A percentile compares a stretch with the other conserved stretches of the same genome.
Evolutionary conservation across 1,140 invertebrate species (phyloP).

Genomic region (Protaetia brevitarsis): DNA sequence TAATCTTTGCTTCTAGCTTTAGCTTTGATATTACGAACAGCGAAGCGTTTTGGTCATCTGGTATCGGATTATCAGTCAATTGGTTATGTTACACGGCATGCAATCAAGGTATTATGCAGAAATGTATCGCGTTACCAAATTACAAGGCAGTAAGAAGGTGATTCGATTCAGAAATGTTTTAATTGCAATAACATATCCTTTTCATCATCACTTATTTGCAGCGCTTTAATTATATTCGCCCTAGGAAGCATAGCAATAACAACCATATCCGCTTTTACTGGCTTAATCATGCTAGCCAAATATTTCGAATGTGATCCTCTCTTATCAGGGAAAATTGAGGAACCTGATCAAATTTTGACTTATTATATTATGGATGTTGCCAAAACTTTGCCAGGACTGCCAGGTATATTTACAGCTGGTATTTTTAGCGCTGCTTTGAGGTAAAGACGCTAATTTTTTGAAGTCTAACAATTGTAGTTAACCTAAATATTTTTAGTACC

Average conservation of each 20-base stretch:
- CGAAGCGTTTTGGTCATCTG: slow-evolving; percentile 24
- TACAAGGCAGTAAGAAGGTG: not conserved
- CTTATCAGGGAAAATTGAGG: slow-evolving; percentile 51
- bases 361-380: slow-evolving; percentile 55
- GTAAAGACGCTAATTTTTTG: slow-evolving; percentile 38
- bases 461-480: not conserved
- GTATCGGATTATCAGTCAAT: slow-evolving; percentile 22
- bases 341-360: slow-evolving; percentile 50
- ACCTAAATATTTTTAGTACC: slow-evolving; percentile 51
- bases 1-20: slow-evolving; percentile 23
- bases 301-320: slow-evolving; percentile 71
- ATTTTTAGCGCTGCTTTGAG: slow-evolving; percentile 64
- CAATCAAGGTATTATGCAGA: slow-evolving; percentile 61
- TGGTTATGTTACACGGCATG: slow-evolving; percentile 55
- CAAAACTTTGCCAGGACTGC: slow-evolving; percentile 51
- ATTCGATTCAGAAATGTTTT: slow-evolving; percentile 11
- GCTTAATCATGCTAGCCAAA: slow-evolving; percentile 68
- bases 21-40: slow-evolving; percentile 26
- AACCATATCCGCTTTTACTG: slow-evolving; percentile 45
- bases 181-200: slow-evolving; percentile 28
- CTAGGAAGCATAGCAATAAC: slow-evolving; percentile 48
- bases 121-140: slow-evolving; percentile 56
- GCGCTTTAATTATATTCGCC: slow-evolving; percentile 50
- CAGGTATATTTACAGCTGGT: slow-evolving; percentile 61
- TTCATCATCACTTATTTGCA: slow-evolving; percentile 56